Evolutionary conservation across 2,888 invertebrate species (phyloP), one percentile per base, ranked within the genome.

Genomic region (Cataglyphis albicans): DNA sequence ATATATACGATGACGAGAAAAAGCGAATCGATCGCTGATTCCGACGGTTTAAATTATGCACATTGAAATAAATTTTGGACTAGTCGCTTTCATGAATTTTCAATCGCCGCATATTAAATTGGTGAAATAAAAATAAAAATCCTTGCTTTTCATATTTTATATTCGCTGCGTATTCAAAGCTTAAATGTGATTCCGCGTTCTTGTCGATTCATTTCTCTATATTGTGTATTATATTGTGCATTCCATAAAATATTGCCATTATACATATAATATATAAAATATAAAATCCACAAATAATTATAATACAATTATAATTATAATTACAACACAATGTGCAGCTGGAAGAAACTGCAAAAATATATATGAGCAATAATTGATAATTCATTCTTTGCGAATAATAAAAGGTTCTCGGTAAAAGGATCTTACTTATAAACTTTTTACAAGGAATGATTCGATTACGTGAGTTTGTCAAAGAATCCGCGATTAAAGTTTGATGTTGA

Each of bases 1-100:
- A 80, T 80, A 70, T 44, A 72, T 59, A 59, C 72, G 68, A 78
- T 68, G 41, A 68, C 32, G 44, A 61, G 44, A 72, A 80, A 61
- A 68, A 59, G 72, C 35, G 59, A 72, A 59, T 80, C 59, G 70
- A 80, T 80, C 25, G 59, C 72, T 80, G 78, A 72, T 80, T 80
- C 59, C 48, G 59, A 35, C 59, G 59, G 21, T 59, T 80, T 80
- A 72, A 80, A 80, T 80, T 80, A 80, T 80, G 72, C 78, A 59
- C 21, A 59, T 70, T 59, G 44, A 70, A 72, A 61, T 59, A 44
- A 80, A 80, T 80, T 70, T 80, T 61, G 12, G 78, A 59, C 59
- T 59, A 25, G 3, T 4, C 72, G 70, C 59, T 80, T 72, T 80
- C 44, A 80, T 80, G 72, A 72, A 80, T 80, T 80, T 70, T 80